These are phyloP conservation scores for Salticus scenicus DNA, from an alignment of 2,888 invertebrate species.

Conservation along the genomic window DNA sequence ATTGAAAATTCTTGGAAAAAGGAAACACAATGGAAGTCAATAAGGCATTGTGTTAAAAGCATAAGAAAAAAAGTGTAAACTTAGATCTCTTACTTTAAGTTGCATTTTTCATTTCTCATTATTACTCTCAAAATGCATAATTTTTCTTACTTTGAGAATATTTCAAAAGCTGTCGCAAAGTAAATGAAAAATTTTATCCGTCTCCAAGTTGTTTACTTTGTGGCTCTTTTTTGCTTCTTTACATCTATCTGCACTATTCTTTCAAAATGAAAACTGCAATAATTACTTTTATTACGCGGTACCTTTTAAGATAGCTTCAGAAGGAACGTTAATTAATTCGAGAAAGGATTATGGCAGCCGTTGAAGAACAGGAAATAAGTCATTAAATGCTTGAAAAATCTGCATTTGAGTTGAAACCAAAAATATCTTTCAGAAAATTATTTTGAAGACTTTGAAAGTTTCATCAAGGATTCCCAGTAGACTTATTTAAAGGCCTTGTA, in stretches of 20 bases:
- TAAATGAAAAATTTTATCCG: background rate
- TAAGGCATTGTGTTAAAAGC: too few relatives aligned
- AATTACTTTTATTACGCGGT: slow-evolving; percentile 15
- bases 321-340: slow-evolving; percentile 39
- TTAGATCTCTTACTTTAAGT: too few relatives aligned
- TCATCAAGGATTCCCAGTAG: background rate
- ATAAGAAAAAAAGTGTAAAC: too few relatives aligned
- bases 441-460: background rate
- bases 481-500: background rate
- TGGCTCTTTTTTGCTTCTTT: background rate
- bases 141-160: too few relatives aligned
- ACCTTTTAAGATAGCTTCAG: slow-evolving; percentile 13
- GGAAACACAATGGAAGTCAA: too few relatives aligned
- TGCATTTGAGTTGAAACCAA: background rate
- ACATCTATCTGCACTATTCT: background rate
- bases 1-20: too few relatives aligned
- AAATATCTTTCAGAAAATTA: background rate
- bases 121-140: too few relatives aligned
- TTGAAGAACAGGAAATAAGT: slow-evolving; percentile 38
- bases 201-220: background rate
- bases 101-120: too few relatives aligned
- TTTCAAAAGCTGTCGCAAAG: too few relatives aligned
- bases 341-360: slow-evolving; percentile 33
- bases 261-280: background rate
- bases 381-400: slow-evolving; percentile 39